Evolutionary conservation across 2,888 invertebrate genomes (phyloP).

Genomic region (Phaonia tiefii): DNA sequence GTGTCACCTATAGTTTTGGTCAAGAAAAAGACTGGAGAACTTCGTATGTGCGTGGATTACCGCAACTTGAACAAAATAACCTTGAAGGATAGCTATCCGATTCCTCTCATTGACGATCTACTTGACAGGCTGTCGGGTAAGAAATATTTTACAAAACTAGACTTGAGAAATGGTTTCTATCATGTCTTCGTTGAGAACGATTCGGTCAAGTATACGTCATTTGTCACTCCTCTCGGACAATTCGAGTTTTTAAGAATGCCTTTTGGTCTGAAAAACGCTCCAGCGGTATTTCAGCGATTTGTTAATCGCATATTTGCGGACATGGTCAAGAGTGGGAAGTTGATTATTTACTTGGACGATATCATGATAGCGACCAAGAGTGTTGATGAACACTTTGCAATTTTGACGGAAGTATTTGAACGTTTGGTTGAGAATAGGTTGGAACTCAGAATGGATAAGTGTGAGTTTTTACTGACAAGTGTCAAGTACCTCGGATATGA

Average conservation of each 20-base stretch:
- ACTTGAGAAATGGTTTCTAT: constrained; percentile 54
- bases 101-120: constrained; percentile 55
- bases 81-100: constrained; percentile 55
- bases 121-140: constrained; percentile 48
- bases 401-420: not conserved
- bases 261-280: constrained; percentile 63
- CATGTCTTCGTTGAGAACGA: constrained; percentile 55
- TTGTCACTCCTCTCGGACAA: constrained; percentile 69
- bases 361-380: constrained; percentile 27
- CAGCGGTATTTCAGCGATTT: constrained; percentile 47
- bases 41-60: constrained; percentile 55
- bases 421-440: constrained; percentile 13
- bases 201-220: too few species aligned
- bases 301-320: too few species aligned
- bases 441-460: too few species aligned
- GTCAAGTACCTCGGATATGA: constrained; percentile 16
- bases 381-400: not conserved
- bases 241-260: constrained; percentile 68
- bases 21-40: constrained; percentile 48
- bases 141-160: constrained; percentile 51
- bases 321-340: constrained; percentile 36
- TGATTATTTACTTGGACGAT: constrained; percentile 37
- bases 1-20: too few species aligned
- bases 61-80: constrained; percentile 53
- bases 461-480: too few species aligned